Evolutionary conservation across 1,140 invertebrate species (phyloP).

Genomic region (Berghia stephanieae): DNA sequence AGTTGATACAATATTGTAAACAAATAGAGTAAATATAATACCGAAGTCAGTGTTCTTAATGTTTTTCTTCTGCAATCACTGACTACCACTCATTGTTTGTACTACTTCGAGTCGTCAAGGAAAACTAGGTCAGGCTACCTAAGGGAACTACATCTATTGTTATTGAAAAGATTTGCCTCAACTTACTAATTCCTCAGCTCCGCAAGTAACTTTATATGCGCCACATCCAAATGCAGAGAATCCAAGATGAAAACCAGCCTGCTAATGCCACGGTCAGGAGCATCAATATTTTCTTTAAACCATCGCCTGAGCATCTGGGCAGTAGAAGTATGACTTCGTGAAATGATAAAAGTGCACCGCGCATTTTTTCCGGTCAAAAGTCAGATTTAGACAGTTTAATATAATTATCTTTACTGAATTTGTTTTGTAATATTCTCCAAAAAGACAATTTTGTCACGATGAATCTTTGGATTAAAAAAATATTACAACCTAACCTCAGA

Average conservation of each 20-base stretch:
- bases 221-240: background rate
- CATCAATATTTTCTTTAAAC: conserved; percentile 20
- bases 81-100: no score
- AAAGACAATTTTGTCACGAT: conserved; percentile 5
- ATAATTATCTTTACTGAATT: background rate
- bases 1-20: no score
- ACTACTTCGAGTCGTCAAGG: no score
- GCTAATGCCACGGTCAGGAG: background rate
- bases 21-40: no score
- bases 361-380: background rate
- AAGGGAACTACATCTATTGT: background rate
- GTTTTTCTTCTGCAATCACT: no score
- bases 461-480: no score
- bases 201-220: background rate
- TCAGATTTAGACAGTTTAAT: background rate
- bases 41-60: no score
- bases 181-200: background rate
- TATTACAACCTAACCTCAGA: no score
- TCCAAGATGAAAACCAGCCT: background rate
- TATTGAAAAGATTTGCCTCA: background rate
- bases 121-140: no score
- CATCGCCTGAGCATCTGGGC: conserved; percentile 10
- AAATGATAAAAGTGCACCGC: background rate
- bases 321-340: no score
- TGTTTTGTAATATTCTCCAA: background rate